Conservation (phyloP, 2,888 invertebrate species). For the Litoditis marina region DNA sequence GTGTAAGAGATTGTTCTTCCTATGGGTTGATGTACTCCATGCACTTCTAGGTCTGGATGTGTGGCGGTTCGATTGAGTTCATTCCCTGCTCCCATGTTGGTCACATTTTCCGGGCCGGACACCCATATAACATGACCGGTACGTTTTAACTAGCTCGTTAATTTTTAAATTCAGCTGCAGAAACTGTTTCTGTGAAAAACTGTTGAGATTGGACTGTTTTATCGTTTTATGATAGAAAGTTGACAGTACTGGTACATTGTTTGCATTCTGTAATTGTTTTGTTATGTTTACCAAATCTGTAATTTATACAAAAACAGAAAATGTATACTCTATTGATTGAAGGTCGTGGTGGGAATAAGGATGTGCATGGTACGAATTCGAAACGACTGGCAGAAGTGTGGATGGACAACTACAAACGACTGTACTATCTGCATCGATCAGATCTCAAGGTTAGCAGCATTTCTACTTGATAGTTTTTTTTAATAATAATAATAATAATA, state of each 20-base stretch:
- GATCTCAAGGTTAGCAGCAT: constrained; percentile 68
- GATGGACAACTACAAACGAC: constrained; percentile 93
- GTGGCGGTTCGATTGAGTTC: constrained; percentile 88
- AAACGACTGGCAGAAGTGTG: constrained; percentile 84
- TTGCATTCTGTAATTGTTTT: too few species aligned
- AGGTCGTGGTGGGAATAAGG: constrained; percentile 60
- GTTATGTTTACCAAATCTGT: too few species aligned
- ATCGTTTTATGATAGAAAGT: too few species aligned
- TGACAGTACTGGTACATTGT: too few species aligned
- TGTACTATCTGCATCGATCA: constrained; percentile 83
- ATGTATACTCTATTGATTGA: too few species aligned
- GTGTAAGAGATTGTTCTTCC: neutral
- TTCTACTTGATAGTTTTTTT: too few species aligned
- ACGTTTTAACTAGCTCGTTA: too few species aligned
- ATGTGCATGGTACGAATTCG: constrained; percentile 94
- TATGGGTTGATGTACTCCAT: too few species aligned
- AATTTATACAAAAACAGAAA: neutral
- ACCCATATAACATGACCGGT: constrained; percentile 75
- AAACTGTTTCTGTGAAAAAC: too few species aligned
- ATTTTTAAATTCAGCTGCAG: too few species aligned
- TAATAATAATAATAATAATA: too few species aligned
- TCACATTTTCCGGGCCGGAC: constrained; percentile 81
- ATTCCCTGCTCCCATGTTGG: constrained; percentile 92
- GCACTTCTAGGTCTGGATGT: constrained; percentile 70
- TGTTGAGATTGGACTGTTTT: too few species aligned